Base-by-base conservation (phyloP, 2,113 vertebrate genomes). In the Butastur rufipennis region DNA sequence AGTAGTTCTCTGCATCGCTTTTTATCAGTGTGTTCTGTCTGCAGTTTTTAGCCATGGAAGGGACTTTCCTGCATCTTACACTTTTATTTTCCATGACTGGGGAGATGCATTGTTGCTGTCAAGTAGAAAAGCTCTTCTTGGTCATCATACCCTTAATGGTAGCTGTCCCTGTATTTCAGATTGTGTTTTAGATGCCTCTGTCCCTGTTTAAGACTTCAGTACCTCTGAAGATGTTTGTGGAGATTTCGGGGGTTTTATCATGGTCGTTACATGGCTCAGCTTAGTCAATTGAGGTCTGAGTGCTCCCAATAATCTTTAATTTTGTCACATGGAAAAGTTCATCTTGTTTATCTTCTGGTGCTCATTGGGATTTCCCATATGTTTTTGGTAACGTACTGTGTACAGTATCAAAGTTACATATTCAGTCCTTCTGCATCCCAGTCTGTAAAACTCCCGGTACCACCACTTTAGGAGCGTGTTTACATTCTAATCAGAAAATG, bases 231-330 rank as follows among this genome's bases (percentile, higher is more conserved):
- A 26, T 55, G 6, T 1, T 55, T 29, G 22, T 83, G n/a, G 68
- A 58, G n/a, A 59, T 72, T 58, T n/a, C 6, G 27, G n/a, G 23
- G 12, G 3, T 6, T 47, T 88, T 75, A 19, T 45, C 0, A 0
- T 34, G 52, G 34, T 84, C 13, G 4, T 66, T 56, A 1, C 34
- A 18, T 42, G 56, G 40, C 68, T 81, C 74, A 74, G 65, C 34
- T 62, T 36, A 63, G 61, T 70, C 86, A 65, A 0, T 50, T 16
- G 40, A 47, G 23, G 18, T 61, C 73, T 79, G 73, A 79, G 38
- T 78, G 90, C 40, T 67, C 52, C 52, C 38, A 67, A 0, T 43
- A 83, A 65, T 25, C 32, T 79, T 78, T 14, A 9, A n/a, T 55
- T 79, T 59, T 90, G 65, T 78, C 52, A 84, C 1, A 0, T 20